Conservation (phyloP, 2,113 vertebrate species). For the Datnioides undecimradiatus region DNA sequence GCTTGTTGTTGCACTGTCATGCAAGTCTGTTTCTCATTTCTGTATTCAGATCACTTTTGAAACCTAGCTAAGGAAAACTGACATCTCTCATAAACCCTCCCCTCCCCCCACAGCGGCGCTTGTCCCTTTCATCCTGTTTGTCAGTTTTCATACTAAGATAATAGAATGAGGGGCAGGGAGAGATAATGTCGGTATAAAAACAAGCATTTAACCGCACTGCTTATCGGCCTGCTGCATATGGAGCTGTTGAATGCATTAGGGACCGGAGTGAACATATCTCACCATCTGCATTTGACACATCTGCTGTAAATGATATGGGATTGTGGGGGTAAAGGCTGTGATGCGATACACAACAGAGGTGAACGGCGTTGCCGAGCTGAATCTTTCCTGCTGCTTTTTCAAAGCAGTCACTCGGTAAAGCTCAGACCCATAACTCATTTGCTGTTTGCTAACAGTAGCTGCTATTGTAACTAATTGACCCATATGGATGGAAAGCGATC, state of each 20-base stretch:
- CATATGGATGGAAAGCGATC: neutral
- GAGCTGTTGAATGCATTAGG: conserved; percentile 11
- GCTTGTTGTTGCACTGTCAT: conserved; percentile 11
- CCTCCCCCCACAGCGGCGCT: neutral
- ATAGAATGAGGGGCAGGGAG: conserved; percentile 22
- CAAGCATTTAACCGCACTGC: conserved; percentile 21
- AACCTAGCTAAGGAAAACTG: conserved; percentile 38
- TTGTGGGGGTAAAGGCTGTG: neutral
- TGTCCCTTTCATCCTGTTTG: conserved; percentile 33
- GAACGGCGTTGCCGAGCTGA: neutral
- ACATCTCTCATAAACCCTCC: conserved; percentile 11
- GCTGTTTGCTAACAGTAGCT: neutral
- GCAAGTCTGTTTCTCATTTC: conserved; percentile 22
- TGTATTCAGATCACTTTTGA: conserved; percentile 35
- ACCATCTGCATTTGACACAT: conserved; percentile 31
- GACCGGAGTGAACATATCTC: neutral
- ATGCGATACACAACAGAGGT: neutral
- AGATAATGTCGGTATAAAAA: conserved; percentile 41
- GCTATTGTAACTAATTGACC: neutral
- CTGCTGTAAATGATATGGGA: conserved; percentile 19
- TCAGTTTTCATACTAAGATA: conserved; percentile 30
- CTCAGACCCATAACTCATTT: neutral
- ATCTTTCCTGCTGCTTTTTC: neutral
- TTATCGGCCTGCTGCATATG: conserved; percentile 51
- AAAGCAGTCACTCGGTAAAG: neutral